A percentile compares a stretch with the other conserved stretches of the same genome.
phyloP scores from a whole-genome alignment of 1,140 invertebrate species.

The Hylaeus volcanicus region DNA sequence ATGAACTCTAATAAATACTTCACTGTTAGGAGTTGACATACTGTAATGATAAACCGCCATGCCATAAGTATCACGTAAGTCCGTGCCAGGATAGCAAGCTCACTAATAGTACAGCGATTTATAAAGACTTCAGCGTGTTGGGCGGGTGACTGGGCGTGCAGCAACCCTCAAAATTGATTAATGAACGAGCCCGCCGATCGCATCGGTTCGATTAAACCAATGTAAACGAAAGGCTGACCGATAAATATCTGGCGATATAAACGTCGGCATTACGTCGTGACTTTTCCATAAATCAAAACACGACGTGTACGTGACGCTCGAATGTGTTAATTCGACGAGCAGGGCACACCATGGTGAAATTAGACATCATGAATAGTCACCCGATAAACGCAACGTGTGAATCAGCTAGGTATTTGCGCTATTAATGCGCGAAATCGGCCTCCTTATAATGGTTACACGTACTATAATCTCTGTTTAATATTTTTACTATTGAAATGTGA shows the following conservation, averaged over 20 bases:
- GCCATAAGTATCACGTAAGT: constrained; percentile 19
- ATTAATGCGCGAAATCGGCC: too few species aligned
- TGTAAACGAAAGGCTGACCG: constrained; percentile 64
- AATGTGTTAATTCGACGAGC: constrained; percentile 53
- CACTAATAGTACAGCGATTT: constrained; percentile 50
- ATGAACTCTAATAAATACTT: background rate
- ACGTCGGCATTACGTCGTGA: constrained; percentile 58
- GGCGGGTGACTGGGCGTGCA: constrained; percentile 46
- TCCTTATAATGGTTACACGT: too few species aligned
- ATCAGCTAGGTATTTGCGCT: background rate
- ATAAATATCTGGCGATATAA: constrained; percentile 71
- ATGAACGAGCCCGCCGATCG: constrained; percentile 58
- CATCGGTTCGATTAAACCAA: constrained; percentile 67
- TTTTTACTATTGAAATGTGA: too few species aligned
- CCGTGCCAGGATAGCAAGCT: background rate
- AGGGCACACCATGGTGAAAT: constrained; percentile 24
- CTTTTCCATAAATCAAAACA: constrained; percentile 61
- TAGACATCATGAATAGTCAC: background rate
- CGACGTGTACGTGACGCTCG: constrained; percentile 26
- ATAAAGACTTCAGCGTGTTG: constrained; percentile 62
- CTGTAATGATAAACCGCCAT: background rate
- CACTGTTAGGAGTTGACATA: background rate
- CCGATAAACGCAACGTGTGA: background rate
- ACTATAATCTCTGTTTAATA: too few species aligned
- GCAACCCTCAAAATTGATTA: constrained; percentile 65